phyloP scores from a whole-genome alignment of 2,113 vertebrate genomes.

The Malurus alboscapulatus region DNA sequence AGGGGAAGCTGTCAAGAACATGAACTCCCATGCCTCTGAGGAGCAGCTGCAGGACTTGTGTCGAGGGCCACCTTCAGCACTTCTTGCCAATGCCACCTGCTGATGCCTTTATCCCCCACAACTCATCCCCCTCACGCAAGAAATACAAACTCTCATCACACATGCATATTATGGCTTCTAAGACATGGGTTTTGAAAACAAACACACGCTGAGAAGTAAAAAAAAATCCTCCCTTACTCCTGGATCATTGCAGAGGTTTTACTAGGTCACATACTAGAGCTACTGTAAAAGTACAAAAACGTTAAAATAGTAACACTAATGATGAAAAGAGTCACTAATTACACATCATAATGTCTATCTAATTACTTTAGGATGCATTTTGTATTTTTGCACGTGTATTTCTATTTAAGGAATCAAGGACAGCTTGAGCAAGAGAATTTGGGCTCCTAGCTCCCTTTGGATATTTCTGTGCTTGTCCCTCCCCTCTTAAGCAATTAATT shows the following conservation, averaged over 20 bases:
- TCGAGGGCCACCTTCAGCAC: accelerated
- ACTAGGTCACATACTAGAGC: neutral
- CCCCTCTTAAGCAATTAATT: neutral
- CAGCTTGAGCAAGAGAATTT: neutral
- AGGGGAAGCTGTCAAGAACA: slow-evolving; percentile 44
- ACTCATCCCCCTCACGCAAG: neutral
- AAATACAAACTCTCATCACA: slow-evolving; percentile 20
- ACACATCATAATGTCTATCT: neutral
- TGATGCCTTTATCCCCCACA: neutral
- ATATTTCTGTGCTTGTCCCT: neutral
- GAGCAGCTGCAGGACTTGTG: neutral
- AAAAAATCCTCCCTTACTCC: neutral
- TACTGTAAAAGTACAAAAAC: neutral
- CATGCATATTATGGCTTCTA: neutral
- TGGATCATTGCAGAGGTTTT: neutral
- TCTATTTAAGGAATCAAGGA: neutral
- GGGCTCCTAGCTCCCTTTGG: neutral
- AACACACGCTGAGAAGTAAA: neutral
- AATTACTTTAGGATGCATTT: neutral
- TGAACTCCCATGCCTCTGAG: slow-evolving; percentile 4
- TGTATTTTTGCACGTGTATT: neutral
- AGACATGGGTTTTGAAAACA: neutral
- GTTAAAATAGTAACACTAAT: neutral
- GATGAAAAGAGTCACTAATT: neutral
- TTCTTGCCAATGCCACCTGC: neutral